These are phyloP conservation scores for Uloborus plumipes DNA, from an alignment of 2,888 invertebrate species.

Conservation along the genomic window DNA sequence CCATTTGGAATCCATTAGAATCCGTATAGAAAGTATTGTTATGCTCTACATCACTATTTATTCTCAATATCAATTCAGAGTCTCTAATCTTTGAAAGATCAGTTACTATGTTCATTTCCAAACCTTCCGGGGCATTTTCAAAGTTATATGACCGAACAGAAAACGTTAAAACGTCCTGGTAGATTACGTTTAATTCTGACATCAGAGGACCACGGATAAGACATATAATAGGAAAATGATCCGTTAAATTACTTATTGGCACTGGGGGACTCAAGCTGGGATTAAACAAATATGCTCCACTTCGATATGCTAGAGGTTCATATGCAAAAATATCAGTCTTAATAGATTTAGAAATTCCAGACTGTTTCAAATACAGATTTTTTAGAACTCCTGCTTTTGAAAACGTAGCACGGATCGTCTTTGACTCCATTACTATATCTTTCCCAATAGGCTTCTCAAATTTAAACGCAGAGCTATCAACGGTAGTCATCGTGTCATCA, in stretches of 20 bases:
- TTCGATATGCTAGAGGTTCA: slow-evolving; percentile 89
- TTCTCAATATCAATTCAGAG: slow-evolving; percentile 81
- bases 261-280: slow-evolving; percentile 90
- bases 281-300: slow-evolving; percentile 96
- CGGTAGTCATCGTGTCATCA: slow-evolving; percentile 25
- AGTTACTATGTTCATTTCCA: slow-evolving; percentile 81
- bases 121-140: slow-evolving; percentile 78
- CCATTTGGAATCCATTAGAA: slow-evolving; percentile 93
- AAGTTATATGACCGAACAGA: slow-evolving; percentile 84
- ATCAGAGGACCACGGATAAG: slow-evolving; percentile 87
- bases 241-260: slow-evolving; percentile 79
- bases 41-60: slow-evolving; percentile 87
- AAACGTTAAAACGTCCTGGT: slow-evolving; percentile 79
- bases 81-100: slow-evolving; percentile 69
- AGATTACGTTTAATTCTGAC: slow-evolving; percentile 87
- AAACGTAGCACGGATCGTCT: slow-evolving; percentile 67
- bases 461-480: slow-evolving; percentile 32
- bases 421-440: slow-evolving; percentile 66
- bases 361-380: slow-evolving; percentile 67
- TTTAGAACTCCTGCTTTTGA: slow-evolving; percentile 66
- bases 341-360: slow-evolving; percentile 40
- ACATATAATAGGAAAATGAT: slow-evolving; percentile 76
- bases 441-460: slow-evolving; percentile 43
- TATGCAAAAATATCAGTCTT: slow-evolving; percentile 82
- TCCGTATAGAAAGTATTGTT: slow-evolving; percentile 80